phyloP scores from a whole-genome alignment of 2,888 invertebrate genomes.

The Oxycera nigricornis region DNA sequence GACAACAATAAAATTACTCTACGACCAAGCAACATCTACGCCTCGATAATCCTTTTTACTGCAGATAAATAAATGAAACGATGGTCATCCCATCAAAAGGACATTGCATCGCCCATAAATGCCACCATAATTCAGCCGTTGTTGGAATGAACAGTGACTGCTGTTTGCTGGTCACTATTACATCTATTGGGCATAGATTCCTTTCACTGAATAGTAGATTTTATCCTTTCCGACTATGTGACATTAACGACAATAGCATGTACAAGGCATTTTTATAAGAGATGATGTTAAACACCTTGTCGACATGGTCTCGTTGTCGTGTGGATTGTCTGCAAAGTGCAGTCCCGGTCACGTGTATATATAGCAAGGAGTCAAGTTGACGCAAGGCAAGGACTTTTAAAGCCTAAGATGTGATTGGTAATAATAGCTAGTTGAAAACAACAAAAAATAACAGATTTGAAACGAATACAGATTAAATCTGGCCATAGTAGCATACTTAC shows the following conservation, averaged over 20 bases:
- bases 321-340: background rate
- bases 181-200: slow-evolving; percentile 3
- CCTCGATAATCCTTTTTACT: slow-evolving; percentile 47
- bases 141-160: background rate
- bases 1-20: slow-evolving; percentile 23
- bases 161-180: slow-evolving; percentile 16
- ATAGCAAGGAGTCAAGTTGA: background rate
- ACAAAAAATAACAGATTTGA: background rate
- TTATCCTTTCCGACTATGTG: slow-evolving; percentile 15
- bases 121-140: slow-evolving; percentile 44
- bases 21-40: slow-evolving; percentile 32
- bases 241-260: background rate
- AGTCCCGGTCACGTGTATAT: background rate
- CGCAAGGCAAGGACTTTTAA: slow-evolving; percentile 1
- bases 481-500: slow-evolving; percentile 67
- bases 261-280: slow-evolving; percentile 3
- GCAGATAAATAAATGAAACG: slow-evolving; percentile 46
- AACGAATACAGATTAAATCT: slow-evolving; percentile 37
- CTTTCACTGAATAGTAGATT: slow-evolving; percentile 36
- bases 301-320: background rate
- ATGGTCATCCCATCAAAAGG: slow-evolving; percentile 41
- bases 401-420: background rate
- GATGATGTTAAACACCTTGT: slow-evolving; percentile 23
- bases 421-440: slow-evolving; percentile 15
- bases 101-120: slow-evolving; percentile 47